Base-by-base conservation (phyloP, 1,140 invertebrate species). In the Drosophila nebulosa region DNA sequence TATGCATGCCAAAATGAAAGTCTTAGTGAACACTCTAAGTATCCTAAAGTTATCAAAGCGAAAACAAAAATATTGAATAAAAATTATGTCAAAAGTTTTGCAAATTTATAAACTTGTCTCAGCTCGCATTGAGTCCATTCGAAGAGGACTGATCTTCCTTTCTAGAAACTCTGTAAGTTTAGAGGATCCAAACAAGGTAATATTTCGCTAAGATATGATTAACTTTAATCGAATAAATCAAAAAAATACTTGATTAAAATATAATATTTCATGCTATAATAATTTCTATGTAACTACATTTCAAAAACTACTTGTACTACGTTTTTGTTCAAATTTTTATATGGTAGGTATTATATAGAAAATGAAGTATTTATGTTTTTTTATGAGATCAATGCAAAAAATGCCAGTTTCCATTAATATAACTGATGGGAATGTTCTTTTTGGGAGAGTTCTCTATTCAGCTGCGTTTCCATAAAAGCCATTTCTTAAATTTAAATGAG, bases 1-100 rank as follows among this genome's bases (percentile, higher is more conserved):
- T 24, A 74, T 74, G 71, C 71, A 74, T 74, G 71, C 71, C 66
- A 46, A 56, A 61, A 74, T 74, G 71, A 74, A 64, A 26, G 24
- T 74, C 71, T 60, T 63, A 72, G 59, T 63, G 69, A 60, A 30
- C 10, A 70, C 70, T 65, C 62, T 56, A 52, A 61, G 30, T 61
- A 21, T 67, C 50, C 56, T 53, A 60, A 50, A 22, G 39, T 46
- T 21, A 46, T 46, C 39, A 10, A 42, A 42, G 36, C 36, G 16
- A 42, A 42, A 42, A 10, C 3, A n/a, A 16, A 42, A 42, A 46
- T 46, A 21, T 46, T 21, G 6, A 21, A 46, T 21, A 18, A 18
- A 16, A 18, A 16, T 1, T 9, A 18, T 18, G 1, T 30, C 6
- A 30, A 30, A 27, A 27, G 7, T 27, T 32, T 9, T 32, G 30